A percentile compares a stretch with the other conserved stretches of the same genome.
phyloP scores from a whole-genome alignment of 1,140 invertebrate genomes.

The Samia ricini region DNA sequence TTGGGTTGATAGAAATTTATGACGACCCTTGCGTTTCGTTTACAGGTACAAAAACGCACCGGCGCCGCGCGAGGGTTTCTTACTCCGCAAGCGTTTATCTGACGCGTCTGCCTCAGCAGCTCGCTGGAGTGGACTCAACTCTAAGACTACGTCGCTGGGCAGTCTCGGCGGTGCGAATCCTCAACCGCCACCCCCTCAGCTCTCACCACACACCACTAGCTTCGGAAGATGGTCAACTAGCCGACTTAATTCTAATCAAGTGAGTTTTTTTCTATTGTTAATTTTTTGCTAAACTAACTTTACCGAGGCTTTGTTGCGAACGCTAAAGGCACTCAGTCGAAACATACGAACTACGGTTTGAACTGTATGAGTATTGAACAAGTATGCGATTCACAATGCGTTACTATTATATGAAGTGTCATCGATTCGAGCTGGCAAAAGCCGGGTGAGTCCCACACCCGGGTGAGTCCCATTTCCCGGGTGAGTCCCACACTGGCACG shows the following conservation, averaged over 20 bases:
- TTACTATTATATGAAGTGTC: too few relatives aligned
- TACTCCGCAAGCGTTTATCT: slow-evolving; percentile 82
- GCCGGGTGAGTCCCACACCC: too few relatives aligned
- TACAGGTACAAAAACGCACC: slow-evolving; percentile 88
- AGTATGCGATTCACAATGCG: too few relatives aligned
- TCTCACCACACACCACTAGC: slow-evolving; percentile 67
- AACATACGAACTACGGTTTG: too few relatives aligned
- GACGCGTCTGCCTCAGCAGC: slow-evolving; percentile 80
- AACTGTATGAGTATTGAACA: too few relatives aligned
- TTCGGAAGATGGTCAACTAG: slow-evolving; percentile 93
- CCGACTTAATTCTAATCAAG: slow-evolving; percentile 85
- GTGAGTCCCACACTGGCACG: too few relatives aligned
- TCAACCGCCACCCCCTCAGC: slow-evolving; percentile 70
- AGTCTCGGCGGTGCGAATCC: slow-evolving; percentile 79
- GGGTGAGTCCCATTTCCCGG: too few relatives aligned
- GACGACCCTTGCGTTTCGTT: not conserved
- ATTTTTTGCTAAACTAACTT: too few relatives aligned
- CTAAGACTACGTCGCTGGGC: slow-evolving; percentile 88
- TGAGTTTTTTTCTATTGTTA: slow-evolving; percentile 24
- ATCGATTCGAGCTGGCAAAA: too few relatives aligned
- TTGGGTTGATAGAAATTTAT: too few relatives aligned
- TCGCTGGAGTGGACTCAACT: slow-evolving; percentile 85
- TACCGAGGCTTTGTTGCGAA: too few relatives aligned
- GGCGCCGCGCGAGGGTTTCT: slow-evolving; percentile 83
- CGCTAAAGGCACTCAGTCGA: too few relatives aligned